Evolutionary conservation across 2,797 vertebrate genomes (phyloP).

Genomic region (Falco berigora): DNA sequence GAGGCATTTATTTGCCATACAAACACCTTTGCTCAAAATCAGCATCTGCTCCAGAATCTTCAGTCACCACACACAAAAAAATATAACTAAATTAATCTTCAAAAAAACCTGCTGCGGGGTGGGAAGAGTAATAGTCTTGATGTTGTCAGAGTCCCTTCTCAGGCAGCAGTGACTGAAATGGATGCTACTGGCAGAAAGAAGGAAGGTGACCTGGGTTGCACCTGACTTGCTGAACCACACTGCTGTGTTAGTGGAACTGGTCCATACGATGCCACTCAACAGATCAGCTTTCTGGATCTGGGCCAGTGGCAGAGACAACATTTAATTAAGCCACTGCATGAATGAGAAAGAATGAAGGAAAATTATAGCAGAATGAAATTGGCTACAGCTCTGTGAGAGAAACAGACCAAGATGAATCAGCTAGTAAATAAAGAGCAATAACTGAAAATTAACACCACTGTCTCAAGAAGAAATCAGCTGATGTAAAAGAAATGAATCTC

Average conservation of each 20-base stretch:
- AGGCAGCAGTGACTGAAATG: not conserved
- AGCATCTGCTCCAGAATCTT: not conserved
- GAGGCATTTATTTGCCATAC: not conserved
- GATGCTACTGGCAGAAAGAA: not conserved
- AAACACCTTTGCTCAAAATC: not conserved
- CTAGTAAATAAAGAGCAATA: conserved; percentile 30
- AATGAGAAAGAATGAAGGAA: conserved; percentile 31
- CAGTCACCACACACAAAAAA: not conserved
- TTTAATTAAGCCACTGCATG: conserved; percentile 14
- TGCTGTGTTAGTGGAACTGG: not conserved
- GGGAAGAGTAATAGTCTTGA: not conserved
- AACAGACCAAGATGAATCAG: conserved; percentile 12
- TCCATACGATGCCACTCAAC: not conserved
- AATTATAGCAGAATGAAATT: not conserved
- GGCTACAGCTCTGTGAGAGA: not conserved
- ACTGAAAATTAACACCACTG: not conserved
- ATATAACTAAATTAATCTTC: not conserved
- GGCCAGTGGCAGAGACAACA: conserved; percentile 4
- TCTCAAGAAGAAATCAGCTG: not conserved
- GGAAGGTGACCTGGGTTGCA: not conserved
- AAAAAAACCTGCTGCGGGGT: not conserved
- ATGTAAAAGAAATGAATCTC: not conserved
- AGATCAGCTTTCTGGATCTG: not conserved
- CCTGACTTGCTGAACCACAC: not conserved
- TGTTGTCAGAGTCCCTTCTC: not conserved